Percentiles rank a stretch among this genome's conserved stretches.
Evolutionary conservation across 2,113 vertebrate genomes (phyloP).

Genomic region (Aythya baeri): DNA sequence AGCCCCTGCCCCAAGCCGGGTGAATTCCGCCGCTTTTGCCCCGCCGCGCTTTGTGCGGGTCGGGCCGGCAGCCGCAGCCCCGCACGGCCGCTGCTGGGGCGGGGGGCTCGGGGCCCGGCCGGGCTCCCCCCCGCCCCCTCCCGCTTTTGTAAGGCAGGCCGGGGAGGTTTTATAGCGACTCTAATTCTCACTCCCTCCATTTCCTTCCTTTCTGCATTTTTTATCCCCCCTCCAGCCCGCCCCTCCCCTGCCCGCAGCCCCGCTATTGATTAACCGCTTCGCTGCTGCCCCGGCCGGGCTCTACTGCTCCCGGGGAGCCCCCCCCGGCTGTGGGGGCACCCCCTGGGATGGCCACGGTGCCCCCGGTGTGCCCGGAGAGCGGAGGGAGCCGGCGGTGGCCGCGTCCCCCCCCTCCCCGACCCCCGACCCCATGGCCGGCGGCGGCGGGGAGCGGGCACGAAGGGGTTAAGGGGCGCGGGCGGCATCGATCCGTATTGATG

Average conservation of each 20-base stretch:
- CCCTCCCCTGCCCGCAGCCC: constrained; percentile 66
- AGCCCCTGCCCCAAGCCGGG: constrained; percentile 32
- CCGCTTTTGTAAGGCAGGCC: constrained; percentile 48
- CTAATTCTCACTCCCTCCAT: constrained; percentile 78
- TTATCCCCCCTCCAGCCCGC: constrained; percentile 68
- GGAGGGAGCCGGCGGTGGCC: background rate
- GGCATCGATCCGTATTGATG: constrained; percentile 86
- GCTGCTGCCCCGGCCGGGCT: background rate
- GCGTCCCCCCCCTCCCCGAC: no score
- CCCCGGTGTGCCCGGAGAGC: no score
- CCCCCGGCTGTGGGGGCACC: background rate
- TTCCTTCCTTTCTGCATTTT: constrained; percentile 59
- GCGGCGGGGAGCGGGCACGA: background rate
- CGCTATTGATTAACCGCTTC: constrained; percentile 75
- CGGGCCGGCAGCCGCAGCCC: background rate
- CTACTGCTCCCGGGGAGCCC: no score
- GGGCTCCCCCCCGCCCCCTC: background rate
- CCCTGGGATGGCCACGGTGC: background rate
- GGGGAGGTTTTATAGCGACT: constrained; percentile 70
- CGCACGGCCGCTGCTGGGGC: background rate
- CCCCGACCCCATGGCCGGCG: background rate
- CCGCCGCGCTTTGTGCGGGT: background rate
- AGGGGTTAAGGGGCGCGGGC: constrained; percentile 65
- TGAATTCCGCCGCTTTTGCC: constrained; percentile 33
- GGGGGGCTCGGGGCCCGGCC: background rate